Base-by-base conservation (phyloP, 2,888 invertebrate species). In the Tromatobia lineatoria region DNA sequence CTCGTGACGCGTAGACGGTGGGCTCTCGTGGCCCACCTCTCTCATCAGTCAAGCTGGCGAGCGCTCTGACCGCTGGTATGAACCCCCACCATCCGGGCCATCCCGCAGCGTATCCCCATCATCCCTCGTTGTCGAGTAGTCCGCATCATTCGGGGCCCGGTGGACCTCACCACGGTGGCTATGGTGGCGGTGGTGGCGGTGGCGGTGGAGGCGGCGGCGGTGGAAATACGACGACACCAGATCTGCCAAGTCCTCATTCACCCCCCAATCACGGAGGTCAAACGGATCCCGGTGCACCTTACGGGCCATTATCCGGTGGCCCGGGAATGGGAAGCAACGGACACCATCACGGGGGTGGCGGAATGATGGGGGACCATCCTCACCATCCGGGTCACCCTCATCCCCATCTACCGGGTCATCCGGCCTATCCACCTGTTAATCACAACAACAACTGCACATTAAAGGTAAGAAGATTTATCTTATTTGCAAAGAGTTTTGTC, bases 61-160 rank as follows among this genome's bases (percentile, higher is more conserved):
- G 97, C 96, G 96, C 97, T 95, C 94, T 96, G 94, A 95, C 96
- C 94, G 95, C 96, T 95, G 97, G 97, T 95, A 97, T 98, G 97
- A 98, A 97, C 96, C 97, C 97, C 95, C 97, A 97, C 95, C 97
- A 97, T 96, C 97, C 91, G 91, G 91, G 91, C 88, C 92, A 93
- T 87, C 90, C 92, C 75, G 90, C 91, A 87, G 90, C 90, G 94
- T 96, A 95, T 93, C 95, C 94, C 89, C 93, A 93, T 90, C 93
- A 94, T 87, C 92, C 94, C 94, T 91, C 94, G 94, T 87, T 94
- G 91, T 90, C 94, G 93, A 91, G 94, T 93, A 89, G 94, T 94
- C 92, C 93, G 80, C 93, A 93, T 90, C 93, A 94, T 85, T 93
- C 94, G 74, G 89, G 91, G 81, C 90, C 92, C 75, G 91, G 92